A percentile compares a stretch with the other conserved stretches of the same genome.
These are phyloP conservation scores for Nymphalis c-album DNA, from an alignment of 2,888 invertebrate species.

Conservation along the genomic window DNA sequence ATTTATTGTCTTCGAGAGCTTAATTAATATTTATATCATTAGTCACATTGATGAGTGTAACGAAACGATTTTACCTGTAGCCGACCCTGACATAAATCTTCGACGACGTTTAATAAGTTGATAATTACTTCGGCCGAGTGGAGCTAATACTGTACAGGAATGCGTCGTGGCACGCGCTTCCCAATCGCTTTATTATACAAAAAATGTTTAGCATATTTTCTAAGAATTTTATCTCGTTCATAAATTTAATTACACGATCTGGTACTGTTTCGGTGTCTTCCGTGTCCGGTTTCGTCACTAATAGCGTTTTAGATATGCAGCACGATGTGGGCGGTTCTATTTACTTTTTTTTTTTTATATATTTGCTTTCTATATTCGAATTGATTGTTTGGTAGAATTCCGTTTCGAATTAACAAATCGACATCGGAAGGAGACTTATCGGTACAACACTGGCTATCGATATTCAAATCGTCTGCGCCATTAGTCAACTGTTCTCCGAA, in stretches of 20 bases:
- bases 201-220: slow-evolving; percentile 65
- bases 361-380: slow-evolving; percentile 44
- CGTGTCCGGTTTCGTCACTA: slow-evolving; percentile 55
- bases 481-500: slow-evolving; percentile 55
- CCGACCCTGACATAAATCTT: slow-evolving; percentile 59
- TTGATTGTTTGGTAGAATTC: slow-evolving; percentile 45
- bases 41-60: slow-evolving; percentile 51
- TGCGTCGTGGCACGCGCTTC: slow-evolving; percentile 64
- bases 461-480: slow-evolving; percentile 53
- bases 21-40: slow-evolving; percentile 47
- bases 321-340: slow-evolving; percentile 60
- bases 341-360: slow-evolving; percentile 38
- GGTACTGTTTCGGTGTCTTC: slow-evolving; percentile 63
- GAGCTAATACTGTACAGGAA: slow-evolving; percentile 48
- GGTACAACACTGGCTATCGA: slow-evolving; percentile 47
- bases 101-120: slow-evolving; percentile 62
- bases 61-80: slow-evolving; percentile 46
- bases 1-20: slow-evolving; percentile 38
- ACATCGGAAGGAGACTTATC: slow-evolving; percentile 33
- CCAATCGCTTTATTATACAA: slow-evolving; percentile 69
- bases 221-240: slow-evolving; percentile 58
- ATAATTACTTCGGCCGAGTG: slow-evolving; percentile 60
- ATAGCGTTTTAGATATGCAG: slow-evolving; percentile 56
- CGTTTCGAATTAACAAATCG: slow-evolving; percentile 46
- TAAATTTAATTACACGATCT: slow-evolving; percentile 69